These are phyloP conservation scores for Riptortus pedestris DNA, from an alignment of 1,140 invertebrate genomes.

Conservation along the genomic window DNA sequence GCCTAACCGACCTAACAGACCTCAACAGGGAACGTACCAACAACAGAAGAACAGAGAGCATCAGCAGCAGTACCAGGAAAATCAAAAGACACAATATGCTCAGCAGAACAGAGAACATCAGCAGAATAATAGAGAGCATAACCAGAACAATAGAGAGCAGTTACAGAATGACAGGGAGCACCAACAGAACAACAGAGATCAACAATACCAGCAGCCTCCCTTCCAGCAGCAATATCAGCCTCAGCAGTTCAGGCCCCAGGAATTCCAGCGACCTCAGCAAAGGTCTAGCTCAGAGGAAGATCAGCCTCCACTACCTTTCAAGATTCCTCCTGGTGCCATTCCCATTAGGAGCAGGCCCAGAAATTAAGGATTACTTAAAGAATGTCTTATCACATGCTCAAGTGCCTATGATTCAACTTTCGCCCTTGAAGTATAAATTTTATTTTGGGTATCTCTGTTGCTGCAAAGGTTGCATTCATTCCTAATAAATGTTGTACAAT, in stretches of 20 bases:
- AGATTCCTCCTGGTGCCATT: constrained; percentile 28
- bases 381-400: constrained; percentile 4
- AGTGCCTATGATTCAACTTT: neutral
- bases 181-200: constrained; percentile 31
- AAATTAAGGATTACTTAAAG: neutral
- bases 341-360: constrained; percentile 22
- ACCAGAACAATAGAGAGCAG: constrained; percentile 32
- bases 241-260: constrained; percentile 23
- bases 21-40: neutral
- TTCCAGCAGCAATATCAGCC: constrained; percentile 26
- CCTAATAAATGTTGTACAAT: too few relatives aligned
- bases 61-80: neutral
- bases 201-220: constrained; percentile 25
- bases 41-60: neutral
- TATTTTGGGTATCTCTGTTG: too few relatives aligned
- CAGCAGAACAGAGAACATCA: neutral
- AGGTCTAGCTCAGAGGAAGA: constrained; percentile 18
- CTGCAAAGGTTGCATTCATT: too few relatives aligned
- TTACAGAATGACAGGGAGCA: neutral
- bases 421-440: too few relatives aligned
- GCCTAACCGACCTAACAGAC: neutral
- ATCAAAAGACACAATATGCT: neutral
- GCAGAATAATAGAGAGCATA: neutral
- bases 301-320: constrained; percentile 18
- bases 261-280: constrained; percentile 26